Conservation (phyloP, 2,113 vertebrate genomes). For the Pantherophis guttatus region DNA sequence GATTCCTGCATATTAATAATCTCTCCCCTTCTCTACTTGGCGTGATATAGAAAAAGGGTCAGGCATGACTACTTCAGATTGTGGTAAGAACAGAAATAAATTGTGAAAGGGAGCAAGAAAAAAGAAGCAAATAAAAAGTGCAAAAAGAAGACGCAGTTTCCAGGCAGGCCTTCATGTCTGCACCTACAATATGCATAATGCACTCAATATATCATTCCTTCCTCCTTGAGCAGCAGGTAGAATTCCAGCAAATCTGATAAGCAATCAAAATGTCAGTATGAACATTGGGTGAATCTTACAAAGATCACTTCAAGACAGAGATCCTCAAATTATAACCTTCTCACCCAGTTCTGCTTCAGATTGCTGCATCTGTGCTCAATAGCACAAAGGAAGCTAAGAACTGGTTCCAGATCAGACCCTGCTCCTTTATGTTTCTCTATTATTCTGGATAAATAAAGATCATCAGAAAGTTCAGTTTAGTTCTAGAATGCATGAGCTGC, state of each 20-base stretch:
- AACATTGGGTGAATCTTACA: neutral
- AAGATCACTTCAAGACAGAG: neutral
- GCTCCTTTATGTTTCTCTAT: too few relatives aligned
- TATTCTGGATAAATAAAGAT: neutral
- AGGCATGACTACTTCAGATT: slow-evolving; percentile 17
- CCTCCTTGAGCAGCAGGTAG: neutral
- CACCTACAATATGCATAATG: neutral
- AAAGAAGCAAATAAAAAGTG: neutral
- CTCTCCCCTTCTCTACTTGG: slow-evolving; percentile 48
- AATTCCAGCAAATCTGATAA: neutral
- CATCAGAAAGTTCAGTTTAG: neutral
- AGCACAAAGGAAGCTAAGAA: neutral
- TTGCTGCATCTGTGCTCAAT: neutral
- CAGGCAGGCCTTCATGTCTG: neutral
- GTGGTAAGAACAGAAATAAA: slow-evolving; percentile 26
- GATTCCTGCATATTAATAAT: slow-evolving; percentile 60
- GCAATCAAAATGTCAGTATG: neutral
- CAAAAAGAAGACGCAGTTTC: neutral
- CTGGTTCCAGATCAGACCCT: neutral
- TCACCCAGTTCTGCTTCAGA: neutral
- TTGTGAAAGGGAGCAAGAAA: neutral
- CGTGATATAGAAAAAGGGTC: slow-evolving; percentile 54
- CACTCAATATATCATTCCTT: neutral
- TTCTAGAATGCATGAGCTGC: neutral
- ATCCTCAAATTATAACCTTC: neutral